Evolutionary conservation across 2,797 vertebrate genomes (phyloP).

Genomic region (Philypnodon macrostomus): DNA sequence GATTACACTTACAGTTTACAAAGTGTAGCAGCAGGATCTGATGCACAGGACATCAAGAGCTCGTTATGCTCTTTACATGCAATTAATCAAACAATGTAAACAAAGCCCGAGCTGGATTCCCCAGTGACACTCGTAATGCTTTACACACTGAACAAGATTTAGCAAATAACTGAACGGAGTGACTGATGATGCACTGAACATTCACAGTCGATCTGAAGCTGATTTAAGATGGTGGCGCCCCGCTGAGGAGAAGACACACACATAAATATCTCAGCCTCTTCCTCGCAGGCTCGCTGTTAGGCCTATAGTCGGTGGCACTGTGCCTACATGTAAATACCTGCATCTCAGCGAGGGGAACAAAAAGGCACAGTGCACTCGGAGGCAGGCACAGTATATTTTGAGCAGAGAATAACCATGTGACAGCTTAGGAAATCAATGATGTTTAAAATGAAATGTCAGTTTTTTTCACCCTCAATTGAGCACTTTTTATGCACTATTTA

Average conservation of each 20-base stretch:
- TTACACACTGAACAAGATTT: constrained; percentile 16
- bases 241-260: constrained; percentile 33
- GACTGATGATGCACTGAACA: constrained; percentile 40
- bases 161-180: constrained; percentile 30
- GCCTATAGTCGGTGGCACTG: constrained; percentile 18
- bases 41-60: constrained; percentile 60
- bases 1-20: constrained; percentile 63
- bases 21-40: constrained; percentile 55
- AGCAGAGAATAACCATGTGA: constrained; percentile 1
- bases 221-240: constrained; percentile 42
- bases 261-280: constrained; percentile 21
- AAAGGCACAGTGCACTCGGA: background rate
- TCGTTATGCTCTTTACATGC: constrained; percentile 63
- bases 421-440: constrained; percentile 2
- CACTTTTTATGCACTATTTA: constrained; percentile 1
- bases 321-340: constrained; percentile 19
- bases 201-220: constrained; percentile 45
- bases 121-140: constrained; percentile 30
- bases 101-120: constrained; percentile 41
- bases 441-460: constrained; percentile 5
- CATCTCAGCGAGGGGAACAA: constrained; percentile 12
- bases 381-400: background rate
- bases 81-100: constrained; percentile 68
- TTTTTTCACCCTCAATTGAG: constrained; percentile 10
- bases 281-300: constrained; percentile 18